Percentiles rank a stretch among this genome's conserved stretches.
Evolutionary conservation across 1,140 invertebrate species (phyloP).

Genomic region (Meloidogyne floridensis): DNA sequence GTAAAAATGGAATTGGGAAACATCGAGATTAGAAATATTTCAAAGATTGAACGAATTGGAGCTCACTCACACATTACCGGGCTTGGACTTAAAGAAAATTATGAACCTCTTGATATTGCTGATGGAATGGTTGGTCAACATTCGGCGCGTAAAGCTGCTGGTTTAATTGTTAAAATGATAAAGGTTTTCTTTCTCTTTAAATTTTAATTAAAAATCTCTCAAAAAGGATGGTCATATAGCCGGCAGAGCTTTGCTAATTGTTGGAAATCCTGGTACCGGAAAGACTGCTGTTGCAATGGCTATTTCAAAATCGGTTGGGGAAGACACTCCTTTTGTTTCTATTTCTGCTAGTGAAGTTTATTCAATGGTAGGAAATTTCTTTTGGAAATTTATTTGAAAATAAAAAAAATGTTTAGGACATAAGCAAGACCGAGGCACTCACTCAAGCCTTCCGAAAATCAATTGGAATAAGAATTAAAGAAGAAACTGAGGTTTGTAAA

Average conservation of each 20-base stretch:
- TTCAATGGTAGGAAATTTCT: slow-evolving; percentile 72
- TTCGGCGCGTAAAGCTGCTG: slow-evolving; percentile 85
- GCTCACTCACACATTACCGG: slow-evolving; percentile 93
- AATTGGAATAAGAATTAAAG: slow-evolving; percentile 95
- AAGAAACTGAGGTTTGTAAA: slow-evolving; percentile 66
- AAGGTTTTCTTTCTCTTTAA: slow-evolving; percentile 68
- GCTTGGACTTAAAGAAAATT: slow-evolving; percentile 86
- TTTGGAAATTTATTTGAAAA: background rate
- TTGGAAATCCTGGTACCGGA: slow-evolving; percentile 93
- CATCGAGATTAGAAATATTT: slow-evolving; percentile 45
- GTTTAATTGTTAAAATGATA: slow-evolving; percentile 94
- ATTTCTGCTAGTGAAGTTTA: slow-evolving; percentile 97
- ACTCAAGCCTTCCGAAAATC: slow-evolving; percentile 95
- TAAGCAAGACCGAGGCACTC: slow-evolving; percentile 97
- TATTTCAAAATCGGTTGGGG: slow-evolving; percentile 87
- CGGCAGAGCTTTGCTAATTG: slow-evolving; percentile 88
- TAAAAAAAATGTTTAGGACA: slow-evolving; percentile 75
- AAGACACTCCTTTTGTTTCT: slow-evolving; percentile 94
- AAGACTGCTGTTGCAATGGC: slow-evolving; percentile 70
- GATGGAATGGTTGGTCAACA: slow-evolving; percentile 98
- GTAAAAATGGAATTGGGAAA: slow-evolving; percentile 46
- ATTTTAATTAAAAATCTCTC: slow-evolving; percentile 2
- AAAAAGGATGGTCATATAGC: slow-evolving; percentile 88
- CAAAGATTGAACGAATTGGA: slow-evolving; percentile 68
- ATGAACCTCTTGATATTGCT: slow-evolving; percentile 84